A percentile compares a stretch with the other conserved stretches of the same genome.
These are phyloP conservation scores for Lacerta bilineata DNA, from an alignment of 2,797 vertebrate genomes.

Conservation along the genomic window DNA sequence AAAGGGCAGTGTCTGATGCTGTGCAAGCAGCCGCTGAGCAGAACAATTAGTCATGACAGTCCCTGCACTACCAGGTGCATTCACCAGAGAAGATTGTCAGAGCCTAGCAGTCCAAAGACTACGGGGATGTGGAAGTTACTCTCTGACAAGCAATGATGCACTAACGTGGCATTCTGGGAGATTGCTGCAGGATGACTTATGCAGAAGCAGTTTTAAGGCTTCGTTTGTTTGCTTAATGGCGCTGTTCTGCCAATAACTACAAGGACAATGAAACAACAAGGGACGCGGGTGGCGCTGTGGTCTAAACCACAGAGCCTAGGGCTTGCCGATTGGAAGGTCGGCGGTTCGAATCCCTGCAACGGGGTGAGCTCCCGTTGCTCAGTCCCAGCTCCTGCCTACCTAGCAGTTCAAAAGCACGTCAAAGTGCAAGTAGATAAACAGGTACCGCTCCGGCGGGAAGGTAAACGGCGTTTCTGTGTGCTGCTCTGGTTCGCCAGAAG, in stretches of 20 bases:
- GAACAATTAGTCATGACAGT: neutral
- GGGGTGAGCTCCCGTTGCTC: no score
- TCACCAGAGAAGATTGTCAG: accelerated
- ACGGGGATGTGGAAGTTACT: neutral
- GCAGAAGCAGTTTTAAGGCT: no score
- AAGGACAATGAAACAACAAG: no score
- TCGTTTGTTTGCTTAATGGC: neutral
- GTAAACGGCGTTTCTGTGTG: accelerated
- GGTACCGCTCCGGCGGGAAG: no score
- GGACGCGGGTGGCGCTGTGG: no score
- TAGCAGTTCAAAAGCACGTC: no score
- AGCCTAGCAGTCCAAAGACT: neutral
- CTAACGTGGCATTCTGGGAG: neutral
- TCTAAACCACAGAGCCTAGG: no score
- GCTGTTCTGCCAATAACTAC: neutral
- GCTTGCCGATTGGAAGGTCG: no score
- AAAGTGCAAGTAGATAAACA: no score
- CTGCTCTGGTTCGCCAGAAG: no score
- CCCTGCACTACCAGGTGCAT: accelerated
- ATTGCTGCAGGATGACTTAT: neutral
- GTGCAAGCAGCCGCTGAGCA: neutral
- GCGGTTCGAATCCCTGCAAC: accelerated
- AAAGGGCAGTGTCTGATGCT: neutral
- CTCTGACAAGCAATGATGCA: neutral
- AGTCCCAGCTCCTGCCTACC: no score